Evolutionary conservation across 2,888 invertebrate species (phyloP), one percentile per base, ranked within the genome.

Genomic region (Gryllus longicercus): DNA sequence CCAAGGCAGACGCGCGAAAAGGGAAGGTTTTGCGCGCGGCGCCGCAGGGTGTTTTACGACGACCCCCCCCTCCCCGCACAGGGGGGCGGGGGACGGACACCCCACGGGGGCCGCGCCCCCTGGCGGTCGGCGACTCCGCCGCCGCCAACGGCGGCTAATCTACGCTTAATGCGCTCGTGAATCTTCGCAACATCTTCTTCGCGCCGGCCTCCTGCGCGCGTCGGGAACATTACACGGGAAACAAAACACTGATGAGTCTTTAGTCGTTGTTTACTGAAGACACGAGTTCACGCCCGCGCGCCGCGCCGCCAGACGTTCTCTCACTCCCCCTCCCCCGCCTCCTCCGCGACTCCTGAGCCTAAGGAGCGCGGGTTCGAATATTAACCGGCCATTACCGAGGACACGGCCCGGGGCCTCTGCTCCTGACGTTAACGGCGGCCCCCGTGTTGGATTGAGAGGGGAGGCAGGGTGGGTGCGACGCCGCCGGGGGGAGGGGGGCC

Each of bases 151-250:
- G 4, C 16, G 51, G 51, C 63, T 63, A 63, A 16, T 16, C 16
- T 63, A 63, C 63, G n/a, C 63, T 63, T 63, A 63, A 63, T 63
- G 63, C 63, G 63, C 63, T 63, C 63, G 63, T 63, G 63, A 63
- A 63, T 63, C 63, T 63, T 63, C 63, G 63, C 63, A 63, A 63
- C 63, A 63, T 63, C 63, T 63, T 63, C 63, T 63, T 63, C 63
- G 63, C 63, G 14, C 63, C 63, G 63, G 63, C 14, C 63, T 63
- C 16, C 63, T 11, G 8, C 38, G 63, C 63, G 63, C n/a, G 63
- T 63, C 63, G 63, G n/a, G 63, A 63, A 8, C 63, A n/a, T 63
- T 63, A 63, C 63, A 63, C 63, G 63, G 63, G 63, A 63, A 63
- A 63, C 63, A 63, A 63, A 63, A 63, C 63, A 63, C 63, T 63